Evolutionary conservation across 92 coral and sea anemone genomes (phyloP), one percentile per base, ranked within the genome.

Genomic region (Heteractis magnifica): DNA sequence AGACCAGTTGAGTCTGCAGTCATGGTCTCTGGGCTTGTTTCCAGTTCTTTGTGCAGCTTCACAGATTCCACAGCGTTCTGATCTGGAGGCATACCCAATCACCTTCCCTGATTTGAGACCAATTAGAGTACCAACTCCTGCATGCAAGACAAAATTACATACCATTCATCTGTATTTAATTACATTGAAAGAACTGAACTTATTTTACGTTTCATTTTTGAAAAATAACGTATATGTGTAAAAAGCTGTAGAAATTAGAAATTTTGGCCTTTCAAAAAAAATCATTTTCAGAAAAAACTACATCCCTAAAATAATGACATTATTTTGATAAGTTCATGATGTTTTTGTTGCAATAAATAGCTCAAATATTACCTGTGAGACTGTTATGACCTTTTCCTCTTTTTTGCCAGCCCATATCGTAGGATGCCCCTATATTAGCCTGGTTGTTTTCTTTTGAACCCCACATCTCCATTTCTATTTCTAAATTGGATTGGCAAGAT

Each of bases 41-140:
- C 74, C 83, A 65, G 53, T 82, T 74, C 87, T 21, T 21, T 21
- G 13, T 64, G 87, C 90, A 9, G 86, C 86, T 49, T 82, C 59
- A 49, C 90, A 87, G 10, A 51, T 51, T 8, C 82, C 75, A 77
- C 90, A 87, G 13, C 83, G 71, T 49, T 82, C 82, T 20, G 18
- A 65, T 48, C 86, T 82, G 49, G 87, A 81, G 5, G 77, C 26
- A 52, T 72, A 86, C 8, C 26, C 74, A 4, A 86, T 11, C 13
- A 86, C 89, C 16, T 80, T 79, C 44, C 89, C 89, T 11, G 89
- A 71, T 20, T 6, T 26, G 3, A 79, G 44, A 16, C 85, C 89
- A 73, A 80, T 73, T 79, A 86, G 56, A 48, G 75, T n/a, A 44
- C 89, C 89, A 86, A 52, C 76, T 23, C 89, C 89, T 86, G 82